These are phyloP conservation scores for Rhogogaster chlorosoma DNA, from an alignment of 2,888 invertebrate genomes.

Conservation along the genomic window DNA sequence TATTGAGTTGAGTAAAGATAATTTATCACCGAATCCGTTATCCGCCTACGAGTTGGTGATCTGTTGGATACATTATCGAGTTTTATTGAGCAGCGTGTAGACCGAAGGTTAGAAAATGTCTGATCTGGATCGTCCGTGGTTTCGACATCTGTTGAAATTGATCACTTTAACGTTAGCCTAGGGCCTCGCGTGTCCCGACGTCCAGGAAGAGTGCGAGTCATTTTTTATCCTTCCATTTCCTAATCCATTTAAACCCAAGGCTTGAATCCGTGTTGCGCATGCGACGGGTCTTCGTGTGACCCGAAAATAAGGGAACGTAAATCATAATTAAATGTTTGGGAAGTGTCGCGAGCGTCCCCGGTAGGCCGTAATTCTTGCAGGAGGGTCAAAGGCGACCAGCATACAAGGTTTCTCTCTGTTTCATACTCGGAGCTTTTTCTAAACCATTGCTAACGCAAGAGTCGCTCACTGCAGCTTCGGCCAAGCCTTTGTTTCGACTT, in stretches of 20 bases:
- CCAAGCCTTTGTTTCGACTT: neutral
- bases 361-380: constrained; percentile 60
- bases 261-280: constrained; percentile 13
- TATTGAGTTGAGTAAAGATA: neutral
- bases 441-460: neutral
- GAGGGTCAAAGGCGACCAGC: constrained; percentile 60
- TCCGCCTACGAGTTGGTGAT: constrained; percentile 4
- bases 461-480: neutral
- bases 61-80: constrained; percentile 25
- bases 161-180: constrained; percentile 16
- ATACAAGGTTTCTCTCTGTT: constrained; percentile 42
- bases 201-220: neutral
- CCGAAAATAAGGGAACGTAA: constrained; percentile 61
- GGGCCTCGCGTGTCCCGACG: constrained; percentile 21
- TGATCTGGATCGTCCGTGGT: constrained; percentile 26
- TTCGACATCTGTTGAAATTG: constrained; percentile 44
- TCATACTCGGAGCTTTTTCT: neutral
- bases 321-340: constrained; percentile 73
- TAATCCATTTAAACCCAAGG: constrained; percentile 26
- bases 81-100: constrained; percentile 15
- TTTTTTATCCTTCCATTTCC: constrained; percentile 27
- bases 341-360: constrained; percentile 62
- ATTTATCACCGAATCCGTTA: constrained; percentile 36
- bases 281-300: neutral
- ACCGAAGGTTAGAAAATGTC: constrained; percentile 4